Evolutionary conservation across 2,113 vertebrate genomes (phyloP).

Genomic region (Hippolais icterina): DNA sequence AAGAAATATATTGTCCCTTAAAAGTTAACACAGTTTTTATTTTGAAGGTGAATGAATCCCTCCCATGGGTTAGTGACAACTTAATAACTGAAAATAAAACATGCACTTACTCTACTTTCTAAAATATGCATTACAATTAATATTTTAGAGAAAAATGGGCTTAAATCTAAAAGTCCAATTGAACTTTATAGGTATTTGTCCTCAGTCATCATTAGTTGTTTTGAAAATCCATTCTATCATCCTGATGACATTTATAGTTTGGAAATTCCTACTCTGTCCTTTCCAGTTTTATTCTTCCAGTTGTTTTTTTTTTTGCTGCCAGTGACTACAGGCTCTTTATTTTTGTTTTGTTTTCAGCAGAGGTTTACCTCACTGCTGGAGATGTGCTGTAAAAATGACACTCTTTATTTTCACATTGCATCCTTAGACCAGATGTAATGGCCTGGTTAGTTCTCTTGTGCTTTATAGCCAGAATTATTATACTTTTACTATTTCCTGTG

Average conservation of each 20-base stretch:
- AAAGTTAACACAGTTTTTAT: constrained; percentile 26
- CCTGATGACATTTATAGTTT: background rate
- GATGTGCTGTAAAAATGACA: background rate
- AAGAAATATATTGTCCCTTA: background rate
- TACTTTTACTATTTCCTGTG: background rate
- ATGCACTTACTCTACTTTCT: background rate
- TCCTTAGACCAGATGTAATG: background rate
- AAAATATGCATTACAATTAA: background rate
- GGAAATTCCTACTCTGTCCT: background rate
- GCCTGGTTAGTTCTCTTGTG: background rate
- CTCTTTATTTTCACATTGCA: background rate
- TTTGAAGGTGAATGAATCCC: constrained; percentile 4
- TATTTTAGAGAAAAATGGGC: background rate
- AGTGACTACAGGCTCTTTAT: background rate
- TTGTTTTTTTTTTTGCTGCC: background rate
- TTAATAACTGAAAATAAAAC: constrained; percentile 41
- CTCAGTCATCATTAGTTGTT: background rate
- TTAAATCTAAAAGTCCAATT: background rate
- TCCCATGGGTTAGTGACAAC: constrained; percentile 9
- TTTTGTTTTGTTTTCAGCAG: background rate
- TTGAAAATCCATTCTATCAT: constrained; percentile 13
- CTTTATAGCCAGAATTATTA: background rate
- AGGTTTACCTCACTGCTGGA: constrained; percentile 19
- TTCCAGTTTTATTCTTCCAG: background rate
- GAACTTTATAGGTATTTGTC: background rate